phyloP scores from a whole-genome alignment of 2,797 vertebrate species.

The Clangula hyemalis region DNA sequence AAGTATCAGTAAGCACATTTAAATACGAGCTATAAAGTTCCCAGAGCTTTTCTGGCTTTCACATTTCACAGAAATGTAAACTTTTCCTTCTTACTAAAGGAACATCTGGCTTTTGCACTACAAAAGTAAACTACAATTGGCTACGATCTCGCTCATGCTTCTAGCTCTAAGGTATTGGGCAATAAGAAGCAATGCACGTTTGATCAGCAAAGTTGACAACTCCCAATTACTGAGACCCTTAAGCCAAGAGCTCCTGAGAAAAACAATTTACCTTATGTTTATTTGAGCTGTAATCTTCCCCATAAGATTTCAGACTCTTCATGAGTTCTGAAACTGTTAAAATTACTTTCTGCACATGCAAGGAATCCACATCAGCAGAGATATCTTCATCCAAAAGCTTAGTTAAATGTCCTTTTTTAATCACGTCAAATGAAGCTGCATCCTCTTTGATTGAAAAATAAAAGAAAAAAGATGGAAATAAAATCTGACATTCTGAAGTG shows the following conservation, averaged over 20 bases:
- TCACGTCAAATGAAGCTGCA: conserved; percentile 30
- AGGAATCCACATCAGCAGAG: conserved; percentile 82
- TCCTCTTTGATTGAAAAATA: conserved; percentile 57
- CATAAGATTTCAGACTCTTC: conserved; percentile 80
- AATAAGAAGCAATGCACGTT: accelerated
- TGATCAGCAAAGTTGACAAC: background rate
- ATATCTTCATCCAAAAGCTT: conserved; percentile 88
- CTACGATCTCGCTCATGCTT: background rate
- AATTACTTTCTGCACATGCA: conserved; percentile 83
- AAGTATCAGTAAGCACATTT: background rate
- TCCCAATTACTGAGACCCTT: background rate
- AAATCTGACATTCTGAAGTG: background rate
- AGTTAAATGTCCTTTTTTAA: conserved; percentile 88
- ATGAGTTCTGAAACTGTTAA: conserved; percentile 82
- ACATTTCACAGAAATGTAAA: background rate
- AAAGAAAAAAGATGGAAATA: background rate
- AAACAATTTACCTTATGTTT: conserved; percentile 82
- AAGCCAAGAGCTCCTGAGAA: background rate
- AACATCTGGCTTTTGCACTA: background rate
- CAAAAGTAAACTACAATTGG: background rate
- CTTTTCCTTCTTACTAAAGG: background rate
- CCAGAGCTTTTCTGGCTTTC: background rate
- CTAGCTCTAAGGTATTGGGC: background rate
- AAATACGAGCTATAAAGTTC: background rate
- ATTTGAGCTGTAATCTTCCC: conserved; percentile 79